These are phyloP conservation scores for Teleiodes luculella DNA, from an alignment of 2,888 invertebrate species.

Conservation along the genomic window DNA sequence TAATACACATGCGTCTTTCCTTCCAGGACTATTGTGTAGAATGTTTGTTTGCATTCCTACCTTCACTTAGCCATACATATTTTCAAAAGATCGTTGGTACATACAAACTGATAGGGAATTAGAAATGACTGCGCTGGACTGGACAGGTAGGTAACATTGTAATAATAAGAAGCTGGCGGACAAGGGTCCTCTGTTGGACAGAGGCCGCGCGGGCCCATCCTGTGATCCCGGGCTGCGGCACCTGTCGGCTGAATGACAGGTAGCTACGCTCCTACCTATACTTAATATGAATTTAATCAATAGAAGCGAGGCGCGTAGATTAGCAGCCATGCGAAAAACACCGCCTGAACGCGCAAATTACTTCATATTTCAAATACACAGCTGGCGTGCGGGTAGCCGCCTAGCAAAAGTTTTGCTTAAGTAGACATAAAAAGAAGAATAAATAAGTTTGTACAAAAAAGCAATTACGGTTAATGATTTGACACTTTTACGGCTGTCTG, in stretches of 20 bases:
- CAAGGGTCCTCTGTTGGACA: conserved; percentile 17
- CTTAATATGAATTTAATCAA: conserved; percentile 25
- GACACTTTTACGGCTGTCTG: conserved; percentile 57
- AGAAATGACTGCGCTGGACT: conserved; percentile 12
- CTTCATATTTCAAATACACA: no score
- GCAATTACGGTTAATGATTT: conserved; percentile 64
- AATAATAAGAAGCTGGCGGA: conserved; percentile 13
- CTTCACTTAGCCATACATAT: background rate
- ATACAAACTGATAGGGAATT: conserved; percentile 6
- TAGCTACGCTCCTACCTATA: no score
- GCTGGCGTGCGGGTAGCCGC: no score
- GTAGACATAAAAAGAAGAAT: no score
- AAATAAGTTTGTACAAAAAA: conserved; percentile 30
- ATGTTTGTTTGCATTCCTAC: background rate
- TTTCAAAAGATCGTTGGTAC: no score
- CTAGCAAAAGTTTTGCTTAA: background rate
- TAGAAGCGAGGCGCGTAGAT: conserved; percentile 26
- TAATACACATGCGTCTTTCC: no score
- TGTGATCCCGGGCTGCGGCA: background rate
- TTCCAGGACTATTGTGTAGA: no score
- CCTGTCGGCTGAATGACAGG: no score
- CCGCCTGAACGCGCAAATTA: no score
- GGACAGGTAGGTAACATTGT: conserved; percentile 8
- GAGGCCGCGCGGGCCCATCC: background rate
- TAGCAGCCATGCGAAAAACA: no score